Conservation (phyloP, 2,888 invertebrate species). For the Ectemnius cavifrons region DNA sequence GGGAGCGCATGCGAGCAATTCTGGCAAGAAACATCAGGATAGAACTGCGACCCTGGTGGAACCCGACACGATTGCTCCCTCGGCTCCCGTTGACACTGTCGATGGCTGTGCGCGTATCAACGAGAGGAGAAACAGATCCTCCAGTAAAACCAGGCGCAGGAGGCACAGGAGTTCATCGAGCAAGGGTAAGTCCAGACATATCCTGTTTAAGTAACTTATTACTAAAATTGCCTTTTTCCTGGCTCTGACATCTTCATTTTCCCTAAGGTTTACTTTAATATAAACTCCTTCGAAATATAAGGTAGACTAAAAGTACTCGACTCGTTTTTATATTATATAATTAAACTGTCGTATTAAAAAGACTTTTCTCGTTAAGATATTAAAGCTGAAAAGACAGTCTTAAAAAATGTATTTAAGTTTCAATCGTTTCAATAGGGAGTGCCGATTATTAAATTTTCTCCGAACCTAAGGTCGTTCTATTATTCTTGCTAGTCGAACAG, state of each 20-base stretch:
- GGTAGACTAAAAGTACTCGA: too few species aligned
- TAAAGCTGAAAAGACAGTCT: too few species aligned
- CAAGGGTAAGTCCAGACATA: constrained; percentile 55
- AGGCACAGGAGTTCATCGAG: constrained; percentile 60
- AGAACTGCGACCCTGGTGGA: constrained; percentile 79
- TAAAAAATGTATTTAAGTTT: too few species aligned
- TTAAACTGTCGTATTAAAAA: too few species aligned
- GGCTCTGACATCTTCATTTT: neutral
- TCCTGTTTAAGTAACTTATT: too few species aligned
- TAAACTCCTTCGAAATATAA: too few species aligned
- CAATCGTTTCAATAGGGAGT: too few species aligned
- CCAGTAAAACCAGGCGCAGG: constrained; percentile 47
- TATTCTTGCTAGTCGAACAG: constrained; percentile 42
- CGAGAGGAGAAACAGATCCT: constrained; percentile 27
- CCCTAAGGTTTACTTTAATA: too few species aligned
- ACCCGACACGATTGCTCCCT: constrained; percentile 80
- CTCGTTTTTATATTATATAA: too few species aligned
- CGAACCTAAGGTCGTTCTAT: constrained; percentile 40
- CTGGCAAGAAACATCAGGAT: constrained; percentile 47
- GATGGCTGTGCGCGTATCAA: constrained; percentile 46
- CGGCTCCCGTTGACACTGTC: constrained; percentile 73
- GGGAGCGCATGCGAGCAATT: constrained; percentile 42
- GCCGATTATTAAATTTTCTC: constrained; percentile 26
- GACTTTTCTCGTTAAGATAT: too few species aligned
- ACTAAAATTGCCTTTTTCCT: neutral